Conservation (phyloP, 1,140 invertebrate genomes). For the Dendroctonus valens region DNA sequence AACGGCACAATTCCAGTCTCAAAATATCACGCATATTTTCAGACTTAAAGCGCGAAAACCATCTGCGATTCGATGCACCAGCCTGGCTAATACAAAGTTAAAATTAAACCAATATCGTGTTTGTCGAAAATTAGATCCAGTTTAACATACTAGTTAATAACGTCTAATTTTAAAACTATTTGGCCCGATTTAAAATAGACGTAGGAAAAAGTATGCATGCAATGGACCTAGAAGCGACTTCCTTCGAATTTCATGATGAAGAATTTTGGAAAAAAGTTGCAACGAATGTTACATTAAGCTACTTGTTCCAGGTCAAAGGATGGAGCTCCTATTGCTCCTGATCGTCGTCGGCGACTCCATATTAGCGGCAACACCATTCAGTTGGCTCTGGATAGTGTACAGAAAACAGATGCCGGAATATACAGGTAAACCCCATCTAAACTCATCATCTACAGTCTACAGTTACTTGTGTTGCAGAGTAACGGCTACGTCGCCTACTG, state of each 20-base stretch:
- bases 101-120: constrained; percentile 11
- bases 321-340: constrained; percentile 43
- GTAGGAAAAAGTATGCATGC: too few relatives aligned
- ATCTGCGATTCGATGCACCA: constrained; percentile 2
- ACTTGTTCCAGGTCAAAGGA: constrained; percentile 46
- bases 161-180: constrained; percentile 14
- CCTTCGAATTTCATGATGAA: too few relatives aligned
- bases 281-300: too few relatives aligned
- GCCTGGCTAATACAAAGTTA: neutral
- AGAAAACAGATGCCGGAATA: constrained; percentile 55
- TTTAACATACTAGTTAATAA: constrained; percentile 10
- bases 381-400: constrained; percentile 55
- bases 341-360: constrained; percentile 40
- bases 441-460: neutral
- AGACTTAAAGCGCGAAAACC: neutral
- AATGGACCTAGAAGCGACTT: too few relatives aligned
- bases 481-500: constrained; percentile 56
- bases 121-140: neutral
- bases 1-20: neutral
- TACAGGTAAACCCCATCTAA: constrained; percentile 50
- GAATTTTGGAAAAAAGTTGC: too few relatives aligned
- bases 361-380: constrained; percentile 53
- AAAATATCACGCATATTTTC: constrained; percentile 3
- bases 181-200: constrained; percentile 11
- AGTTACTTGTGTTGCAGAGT: constrained; percentile 38